phyloP scores from a whole-genome alignment of 2,113 vertebrate genomes.

The Nannospalax galili region DNA sequence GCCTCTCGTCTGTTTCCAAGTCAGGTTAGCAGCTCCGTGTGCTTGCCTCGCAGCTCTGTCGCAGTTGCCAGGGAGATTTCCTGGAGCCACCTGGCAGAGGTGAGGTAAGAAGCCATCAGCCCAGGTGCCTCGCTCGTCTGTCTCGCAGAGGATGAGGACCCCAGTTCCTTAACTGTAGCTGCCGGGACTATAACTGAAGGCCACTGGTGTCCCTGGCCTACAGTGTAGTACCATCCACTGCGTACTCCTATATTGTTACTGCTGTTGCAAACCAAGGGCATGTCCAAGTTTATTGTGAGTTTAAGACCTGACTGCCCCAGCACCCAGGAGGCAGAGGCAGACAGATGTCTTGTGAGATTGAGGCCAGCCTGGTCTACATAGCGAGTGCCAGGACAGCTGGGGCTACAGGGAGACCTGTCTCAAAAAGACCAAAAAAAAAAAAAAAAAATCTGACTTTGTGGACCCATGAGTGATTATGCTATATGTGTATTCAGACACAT shows the following conservation, averaged over 20 bases:
- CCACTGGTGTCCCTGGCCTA: neutral
- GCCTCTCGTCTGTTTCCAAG: fast-evolving
- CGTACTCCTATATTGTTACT: neutral
- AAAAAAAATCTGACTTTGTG: no score
- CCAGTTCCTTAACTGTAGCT: neutral
- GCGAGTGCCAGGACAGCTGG: no score
- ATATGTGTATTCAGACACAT: neutral
- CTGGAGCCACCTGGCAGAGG: neutral
- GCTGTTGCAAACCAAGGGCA: neutral
- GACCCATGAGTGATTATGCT: no score
- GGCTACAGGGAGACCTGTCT: no score
- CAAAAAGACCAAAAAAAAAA: no score
- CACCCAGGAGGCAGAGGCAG: no score
- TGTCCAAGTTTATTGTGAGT: neutral
- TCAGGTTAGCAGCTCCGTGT: neutral
- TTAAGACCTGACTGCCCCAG: neutral
- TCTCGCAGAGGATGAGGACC: neutral
- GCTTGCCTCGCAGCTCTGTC: neutral
- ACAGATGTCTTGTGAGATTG: no score
- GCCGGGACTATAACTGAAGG: no score
- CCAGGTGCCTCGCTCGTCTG: fast-evolving
- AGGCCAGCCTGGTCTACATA: no score
- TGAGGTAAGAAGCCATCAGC: neutral
- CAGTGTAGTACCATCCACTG: fast-evolving
- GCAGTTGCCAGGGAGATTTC: neutral